A percentile compares a stretch with the other conserved stretches of the same genome.
Conservation (phyloP, 2,113 vertebrate genomes). For the Chaetops frenatus region DNA sequence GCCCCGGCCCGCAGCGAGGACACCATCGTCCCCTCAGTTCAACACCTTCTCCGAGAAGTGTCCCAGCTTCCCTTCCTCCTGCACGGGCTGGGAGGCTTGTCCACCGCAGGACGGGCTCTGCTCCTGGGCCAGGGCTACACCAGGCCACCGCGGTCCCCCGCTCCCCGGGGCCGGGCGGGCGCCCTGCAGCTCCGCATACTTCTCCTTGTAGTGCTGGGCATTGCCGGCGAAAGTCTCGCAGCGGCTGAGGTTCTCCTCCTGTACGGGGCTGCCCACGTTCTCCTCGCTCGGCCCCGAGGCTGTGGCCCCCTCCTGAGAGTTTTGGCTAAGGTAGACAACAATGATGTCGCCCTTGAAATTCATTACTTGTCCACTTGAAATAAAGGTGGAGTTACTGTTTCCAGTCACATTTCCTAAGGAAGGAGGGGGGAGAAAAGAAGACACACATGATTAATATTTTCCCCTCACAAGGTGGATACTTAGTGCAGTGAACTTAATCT, state of each 20-base stretch:
- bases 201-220: conserved; percentile 63
- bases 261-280: conserved; percentile 82
- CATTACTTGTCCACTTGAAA: conserved; percentile 98
- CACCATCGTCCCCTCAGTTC: background rate
- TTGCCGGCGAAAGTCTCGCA: conserved; percentile 75
- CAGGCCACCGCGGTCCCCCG: background rate
- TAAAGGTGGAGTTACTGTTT: conserved; percentile 95
- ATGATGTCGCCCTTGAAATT: conserved; percentile 97
- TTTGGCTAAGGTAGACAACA: conserved; percentile 90
- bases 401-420: conserved; percentile 88
- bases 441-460: conserved; percentile 6
- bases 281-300: conserved; percentile 58
- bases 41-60: background rate
- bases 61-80: conserved; percentile 70
- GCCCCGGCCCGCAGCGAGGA: background rate
- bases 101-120: background rate
- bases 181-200: conserved; percentile 42
- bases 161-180: background rate
- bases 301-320: conserved; percentile 73
- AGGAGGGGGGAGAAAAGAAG: background rate
- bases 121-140: conserved; percentile 59
- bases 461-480: background rate
- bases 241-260: conserved; percentile 81
- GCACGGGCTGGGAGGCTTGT: conserved; percentile 55
- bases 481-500: background rate